These are phyloP conservation scores for Haemorhous mexicanus DNA, from an alignment of 2,113 vertebrate genomes.

Conservation along the genomic window DNA sequence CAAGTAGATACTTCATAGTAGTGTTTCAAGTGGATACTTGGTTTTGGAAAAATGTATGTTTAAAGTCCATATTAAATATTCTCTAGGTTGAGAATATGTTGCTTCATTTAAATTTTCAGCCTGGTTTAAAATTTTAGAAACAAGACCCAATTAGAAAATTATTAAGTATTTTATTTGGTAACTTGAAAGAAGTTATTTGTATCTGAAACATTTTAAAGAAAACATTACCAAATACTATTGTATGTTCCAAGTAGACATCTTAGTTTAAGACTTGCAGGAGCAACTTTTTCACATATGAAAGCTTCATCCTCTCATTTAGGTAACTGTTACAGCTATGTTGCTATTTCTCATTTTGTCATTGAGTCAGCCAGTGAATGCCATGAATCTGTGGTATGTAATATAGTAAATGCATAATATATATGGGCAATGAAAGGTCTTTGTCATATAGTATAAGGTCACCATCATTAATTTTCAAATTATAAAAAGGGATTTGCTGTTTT, in stretches of 20 bases:
- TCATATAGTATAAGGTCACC: constrained; percentile 74
- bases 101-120: not conserved
- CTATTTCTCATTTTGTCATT: constrained; percentile 26
- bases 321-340: not conserved
- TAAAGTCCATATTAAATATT: not conserved
- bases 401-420: constrained; percentile 61
- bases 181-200: not conserved
- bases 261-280: not conserved
- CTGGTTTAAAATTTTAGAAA: not conserved
- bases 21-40: not conserved
- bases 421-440: constrained; percentile 62
- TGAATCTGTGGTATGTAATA: constrained; percentile 48
- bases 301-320: not conserved
- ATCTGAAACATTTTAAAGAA: not conserved
- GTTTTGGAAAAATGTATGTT: not conserved
- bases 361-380: constrained; percentile 18
- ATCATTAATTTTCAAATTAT: constrained; percentile 86
- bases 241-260: not conserved
- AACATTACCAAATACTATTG: not conserved
- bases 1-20: not conserved
- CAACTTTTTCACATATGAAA: not conserved
- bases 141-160: not conserved
- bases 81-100: not conserved
- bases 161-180: not conserved
- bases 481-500: constrained; percentile 81